Evolutionary conservation across 1,140 invertebrate genomes (phyloP), one percentile per base, ranked within the genome.

Genomic region (Drosophila rhopaloa): DNA sequence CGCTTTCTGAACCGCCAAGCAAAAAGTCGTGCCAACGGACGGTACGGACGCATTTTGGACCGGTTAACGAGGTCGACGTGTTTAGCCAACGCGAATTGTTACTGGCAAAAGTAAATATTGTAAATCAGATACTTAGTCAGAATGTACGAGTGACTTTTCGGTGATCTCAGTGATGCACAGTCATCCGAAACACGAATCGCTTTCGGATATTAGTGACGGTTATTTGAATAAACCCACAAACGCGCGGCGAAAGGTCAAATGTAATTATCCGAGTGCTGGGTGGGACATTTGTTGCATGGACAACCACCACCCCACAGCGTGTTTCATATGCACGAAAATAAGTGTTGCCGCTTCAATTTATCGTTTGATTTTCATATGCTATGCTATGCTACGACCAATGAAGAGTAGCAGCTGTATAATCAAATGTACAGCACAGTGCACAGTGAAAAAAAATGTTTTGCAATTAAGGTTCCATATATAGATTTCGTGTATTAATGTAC

Each of bases 51-150:
- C 41, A 24, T 76, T 48, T 76, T 38, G 54, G 43, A 76, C 73
- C 73, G 73, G 73, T 76, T 76, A 76, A 76, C 73, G 62, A 76
- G 62, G 73, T 59, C 72, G 74, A 76, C 73, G 73, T 76, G 73
- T 76, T 76, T 13, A 38, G 55, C 38, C 43, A 67, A 76, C 53
- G 73, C 46, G 37, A 76, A 48, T 67, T 67, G 38, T 76, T 67
- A 76, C 55, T 58, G n/a, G 14, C 50, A 59, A 67, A 76, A 48
- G 61, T 76, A 76, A 76, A 76, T 66, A 67, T 44, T 50, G 51
- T 47, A 27, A 65, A 62, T 68, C 51, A 27, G 63, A 19, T 58
- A 37, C 37, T 57, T 29, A 58, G 16, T 16, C 16, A 16, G 7
- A 38, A 41, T 37, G 43, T 40, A 35, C 29, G 29, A 24, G 24